Base-by-base conservation (phyloP, 2,113 vertebrate species). In the Hippocampus mohnikei region DNA sequence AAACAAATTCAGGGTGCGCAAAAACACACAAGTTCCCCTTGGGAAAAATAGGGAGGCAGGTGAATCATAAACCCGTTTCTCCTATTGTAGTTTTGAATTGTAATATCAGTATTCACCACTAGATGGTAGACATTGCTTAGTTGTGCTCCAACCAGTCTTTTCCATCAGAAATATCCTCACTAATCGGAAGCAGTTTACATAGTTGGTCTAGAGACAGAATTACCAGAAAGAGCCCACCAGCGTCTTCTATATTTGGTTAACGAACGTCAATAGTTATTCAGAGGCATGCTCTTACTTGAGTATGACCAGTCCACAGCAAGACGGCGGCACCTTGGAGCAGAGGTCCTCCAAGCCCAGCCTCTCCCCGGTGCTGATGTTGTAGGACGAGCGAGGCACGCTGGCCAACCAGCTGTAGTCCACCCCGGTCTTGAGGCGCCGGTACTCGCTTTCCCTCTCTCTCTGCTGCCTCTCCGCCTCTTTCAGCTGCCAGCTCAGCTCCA, bases 391-490 rank as follows among this genome's bases (percentile, higher is more conserved):
- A 0, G 95, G 94, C 0, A 90, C 55, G 84, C 90, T 95, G 79
- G 93, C 92, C 89, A 99, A 92, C 97, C 97, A 99, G 92, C 96
- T 96, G 79, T 99, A 99, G 89, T 99, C 97, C 79, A 95, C 97
- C 0, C 96, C 95, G 0, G 94, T 95, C 85, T 94, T 92, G 55
- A 97, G 82, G 65, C 93, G 94, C 50, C 92, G 88, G 83, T 91
- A 95, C 1, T 94, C 90, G 0, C 86, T 92, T 75, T 95, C 93
- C 68, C 94, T 88, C 82, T 94, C 94, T 1, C 92, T 85, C 70
- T 96, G 96, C 89, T 91, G 92, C 80, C 94, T 87, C 91, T 97
- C 95, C 0, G 92, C 93, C 89, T 98, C 95, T 69, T 95, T 96
- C 78, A 94, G 89, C 91, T 98, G 96, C 94, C 96, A 97, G 67